Base-by-base conservation (phyloP, 2,888 invertebrate species). In the Embidobia sp. region DNA sequence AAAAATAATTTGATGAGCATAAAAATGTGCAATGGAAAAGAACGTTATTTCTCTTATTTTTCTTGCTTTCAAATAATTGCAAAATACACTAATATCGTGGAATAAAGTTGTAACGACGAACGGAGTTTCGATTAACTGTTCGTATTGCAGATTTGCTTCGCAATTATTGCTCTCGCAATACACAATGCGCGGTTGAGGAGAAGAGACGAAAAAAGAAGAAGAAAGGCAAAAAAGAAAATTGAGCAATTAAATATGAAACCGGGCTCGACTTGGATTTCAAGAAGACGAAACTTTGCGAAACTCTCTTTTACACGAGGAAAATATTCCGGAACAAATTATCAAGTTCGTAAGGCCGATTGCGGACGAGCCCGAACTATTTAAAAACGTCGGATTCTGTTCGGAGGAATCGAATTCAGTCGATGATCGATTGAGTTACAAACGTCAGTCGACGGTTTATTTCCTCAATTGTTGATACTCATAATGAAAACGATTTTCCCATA, bases 271-370 rank as follows among this genome's bases (percentile, higher is more conserved):
- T 37, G 26, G 46, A 35, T 22, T 37, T 27, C 48, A 35, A 33
- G 48, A 48, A 48, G n/a, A 29, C 29, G 57, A 59, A 61, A 48
- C 46, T 61, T 61, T 26, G 37, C 48, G 27, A 19, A 61, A 27
- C 42, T 57, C 57, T 37, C 46, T 37, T 37, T 61, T 48, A 61
- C 37, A 49, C 40, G 19, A 42, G 40, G 40, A 49, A 63, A 63
- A 49, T 63, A 63, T 63, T 63, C 40, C 35, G 40, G 40, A 49
- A 49, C 48, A 61, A 63, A 63, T 63, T 49, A 63, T 49, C 63
- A 49, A 63, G 46, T 63, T 44, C 46, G 31, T 15, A 48, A 61
- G 35, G 19, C 33, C 27, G 11, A 4, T 11, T 22, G 27, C 4
- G 11, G 27, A 42, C 6, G 29, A 18, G 42, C 7, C 2, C 4